Base-by-base conservation (phyloP, 1,140 invertebrate species). In the Drosophila paulistorum region DNA sequence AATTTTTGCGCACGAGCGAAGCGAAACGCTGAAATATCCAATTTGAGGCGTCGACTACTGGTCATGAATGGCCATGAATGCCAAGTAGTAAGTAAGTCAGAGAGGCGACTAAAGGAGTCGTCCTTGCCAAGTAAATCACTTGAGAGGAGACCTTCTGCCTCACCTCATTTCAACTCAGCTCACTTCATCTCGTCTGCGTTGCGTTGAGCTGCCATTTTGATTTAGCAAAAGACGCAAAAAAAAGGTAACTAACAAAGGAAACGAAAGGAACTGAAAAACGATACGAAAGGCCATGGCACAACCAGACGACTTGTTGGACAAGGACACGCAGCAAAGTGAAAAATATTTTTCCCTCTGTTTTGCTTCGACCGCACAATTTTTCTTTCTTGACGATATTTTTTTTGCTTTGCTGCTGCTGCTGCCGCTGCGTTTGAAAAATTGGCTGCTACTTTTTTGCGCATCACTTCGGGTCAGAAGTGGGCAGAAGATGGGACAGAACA, bases 291-390 rank as follows among this genome's bases (percentile, higher is more conserved):
- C 75, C 51, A 60, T 42, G 14, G 20, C 59, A 51, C 71, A 3
- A 23, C 55, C 75, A 79, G 76, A 39, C 67, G 45, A 54, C 30
- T 59, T 37, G 48, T 35, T 30, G 51, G 35, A 11, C 48, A 60
- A 62, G 35, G 64, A 72, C 65, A 67, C 62, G 23, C 54, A 58
- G 41, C 39, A 74, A 51, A 66, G 65, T 55, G 64, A 78, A 68
- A 77, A 42, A 69, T 67, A n/a, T 51, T 58, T 62, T 62, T 80
- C 55, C 65, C 65, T 73, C 48, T 35, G 45, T 79, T 85, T 65
- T 84, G 84, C 84, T 81, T 84, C 77, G 81, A 89, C 84, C 84
- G 84, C 84, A 89, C 84, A 89, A 89, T 89, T 89, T 89, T 89
- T 89, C 84, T 84, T 84, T 68, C 72, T 79, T 62, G 68, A 65